These are phyloP conservation scores for Drosophila quinaria DNA, from an alignment of 2,888 invertebrate species.

Conservation along the genomic window DNA sequence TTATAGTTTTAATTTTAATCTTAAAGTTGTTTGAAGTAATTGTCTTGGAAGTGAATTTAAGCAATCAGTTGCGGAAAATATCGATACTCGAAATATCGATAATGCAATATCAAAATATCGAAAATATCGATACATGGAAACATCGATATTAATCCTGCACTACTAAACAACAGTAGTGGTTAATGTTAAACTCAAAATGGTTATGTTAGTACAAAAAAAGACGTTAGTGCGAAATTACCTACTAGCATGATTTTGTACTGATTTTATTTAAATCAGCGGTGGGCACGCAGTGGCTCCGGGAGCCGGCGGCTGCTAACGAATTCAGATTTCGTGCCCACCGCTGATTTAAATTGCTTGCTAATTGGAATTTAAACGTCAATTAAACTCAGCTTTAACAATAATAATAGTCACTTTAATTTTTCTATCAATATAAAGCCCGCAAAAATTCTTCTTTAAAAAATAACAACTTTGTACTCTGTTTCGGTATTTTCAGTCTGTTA, in stretches of 20 bases:
- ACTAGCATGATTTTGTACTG: conserved; percentile 3
- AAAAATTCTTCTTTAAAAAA: neutral
- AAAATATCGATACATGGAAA: too few relatives aligned
- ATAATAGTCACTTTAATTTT: neutral
- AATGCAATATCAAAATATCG: too few relatives aligned
- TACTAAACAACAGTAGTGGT: conserved; percentile 29
- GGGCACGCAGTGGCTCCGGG: too few relatives aligned
- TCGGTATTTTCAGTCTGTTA: neutral
- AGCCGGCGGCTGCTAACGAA: too few relatives aligned
- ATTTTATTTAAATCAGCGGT: too few relatives aligned
- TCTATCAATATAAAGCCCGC: neutral
- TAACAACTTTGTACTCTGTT: neutral
- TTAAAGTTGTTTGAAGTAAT: too few relatives aligned
- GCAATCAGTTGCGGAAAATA: too few relatives aligned
- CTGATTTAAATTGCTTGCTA: conserved; percentile 8
- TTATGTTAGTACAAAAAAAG: conserved; percentile 28
- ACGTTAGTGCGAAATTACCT: conserved; percentile 20
- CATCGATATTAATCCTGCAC: too few relatives aligned
- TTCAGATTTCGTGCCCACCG: too few relatives aligned
- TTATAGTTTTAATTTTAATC: too few relatives aligned
- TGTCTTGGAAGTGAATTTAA: too few relatives aligned
- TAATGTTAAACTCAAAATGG: conserved; percentile 46
- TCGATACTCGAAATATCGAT: too few relatives aligned
- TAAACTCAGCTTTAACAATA: neutral
- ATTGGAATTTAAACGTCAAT: neutral